Evolutionary conservation across 2,797 vertebrate species (phyloP).

Genomic region (Epinephelus coioides): DNA sequence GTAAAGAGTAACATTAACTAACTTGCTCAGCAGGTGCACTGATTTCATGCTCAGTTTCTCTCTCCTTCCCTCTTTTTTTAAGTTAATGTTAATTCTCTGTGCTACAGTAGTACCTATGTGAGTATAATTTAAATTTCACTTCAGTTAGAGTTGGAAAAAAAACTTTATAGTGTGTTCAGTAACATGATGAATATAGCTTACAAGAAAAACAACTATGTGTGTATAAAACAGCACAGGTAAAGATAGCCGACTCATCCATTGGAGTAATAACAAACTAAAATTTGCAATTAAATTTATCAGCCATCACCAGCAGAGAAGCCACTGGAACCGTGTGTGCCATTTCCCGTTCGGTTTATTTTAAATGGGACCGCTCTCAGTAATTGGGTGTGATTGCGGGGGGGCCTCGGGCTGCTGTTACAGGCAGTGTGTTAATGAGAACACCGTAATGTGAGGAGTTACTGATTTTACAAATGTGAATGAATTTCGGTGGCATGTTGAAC

Average conservation of each 20-base stretch:
- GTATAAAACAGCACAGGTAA: conserved; percentile 8
- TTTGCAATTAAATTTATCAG: conserved; percentile 74
- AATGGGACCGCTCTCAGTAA: conserved; percentile 44
- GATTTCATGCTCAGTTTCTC: not conserved
- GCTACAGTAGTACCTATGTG: not conserved
- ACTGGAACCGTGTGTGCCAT: conserved; percentile 25
- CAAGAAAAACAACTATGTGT: not conserved
- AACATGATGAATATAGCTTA: not conserved
- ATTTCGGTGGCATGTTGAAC: not conserved
- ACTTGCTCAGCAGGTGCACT: conserved; percentile 14
- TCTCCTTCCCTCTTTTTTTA: not conserved
- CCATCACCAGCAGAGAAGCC: conserved; percentile 38
- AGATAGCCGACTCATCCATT: conserved; percentile 16
- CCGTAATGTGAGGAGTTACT: conserved; percentile 20
- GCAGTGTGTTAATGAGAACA: conserved; percentile 41
- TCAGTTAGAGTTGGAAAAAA: not conserved
- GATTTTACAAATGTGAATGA: conserved; percentile 31
- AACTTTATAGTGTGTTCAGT: not conserved
- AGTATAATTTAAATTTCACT: not conserved
- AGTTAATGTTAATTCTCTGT: not conserved
- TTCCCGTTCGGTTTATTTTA: conserved; percentile 52
- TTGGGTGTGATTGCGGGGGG: conserved; percentile 45
- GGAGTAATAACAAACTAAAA: conserved; percentile 59
- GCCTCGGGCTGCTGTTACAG: conserved; percentile 31
- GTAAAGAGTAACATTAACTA: not conserved